Evolutionary conservation across 2,888 invertebrate species (phyloP).

Genomic region (Lysandra coridon): DNA sequence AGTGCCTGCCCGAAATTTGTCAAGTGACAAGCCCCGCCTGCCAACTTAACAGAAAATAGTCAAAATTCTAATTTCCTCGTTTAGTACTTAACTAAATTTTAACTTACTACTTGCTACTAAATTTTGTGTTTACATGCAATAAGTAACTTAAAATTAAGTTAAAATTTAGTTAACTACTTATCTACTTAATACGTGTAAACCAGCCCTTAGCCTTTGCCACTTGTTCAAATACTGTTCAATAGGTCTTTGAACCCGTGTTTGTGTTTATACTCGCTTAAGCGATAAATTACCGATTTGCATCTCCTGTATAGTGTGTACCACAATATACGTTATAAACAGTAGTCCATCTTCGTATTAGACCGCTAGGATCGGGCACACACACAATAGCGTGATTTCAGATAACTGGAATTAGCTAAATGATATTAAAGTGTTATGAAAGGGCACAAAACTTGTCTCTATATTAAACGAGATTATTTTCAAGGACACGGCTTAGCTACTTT

Average conservation of each 20-base stretch:
- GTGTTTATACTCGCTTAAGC: constrained; percentile 73
- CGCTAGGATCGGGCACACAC: neutral
- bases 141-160: too few relatives aligned
- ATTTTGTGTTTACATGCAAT: too few relatives aligned
- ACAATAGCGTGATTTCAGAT: neutral
- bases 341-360: neutral
- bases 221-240: constrained; percentile 73
- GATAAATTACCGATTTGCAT: constrained; percentile 78
- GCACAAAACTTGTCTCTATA: neutral
- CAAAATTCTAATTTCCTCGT: too few relatives aligned
- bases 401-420: too few relatives aligned
- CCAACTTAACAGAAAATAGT: too few relatives aligned
- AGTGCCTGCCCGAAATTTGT: too few relatives aligned
- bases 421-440: too few relatives aligned
- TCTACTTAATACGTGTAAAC: too few relatives aligned
- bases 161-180: too few relatives aligned
- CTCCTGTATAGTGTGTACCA: constrained; percentile 57
- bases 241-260: constrained; percentile 78
- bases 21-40: too few relatives aligned
- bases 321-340: neutral
- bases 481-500: neutral
- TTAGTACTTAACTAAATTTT: too few relatives aligned
- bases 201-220: constrained; percentile 52
- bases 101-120: too few relatives aligned
- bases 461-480: neutral